Conservation (phyloP, 2,888 invertebrate species). For the Campoplex capitator region DNA sequence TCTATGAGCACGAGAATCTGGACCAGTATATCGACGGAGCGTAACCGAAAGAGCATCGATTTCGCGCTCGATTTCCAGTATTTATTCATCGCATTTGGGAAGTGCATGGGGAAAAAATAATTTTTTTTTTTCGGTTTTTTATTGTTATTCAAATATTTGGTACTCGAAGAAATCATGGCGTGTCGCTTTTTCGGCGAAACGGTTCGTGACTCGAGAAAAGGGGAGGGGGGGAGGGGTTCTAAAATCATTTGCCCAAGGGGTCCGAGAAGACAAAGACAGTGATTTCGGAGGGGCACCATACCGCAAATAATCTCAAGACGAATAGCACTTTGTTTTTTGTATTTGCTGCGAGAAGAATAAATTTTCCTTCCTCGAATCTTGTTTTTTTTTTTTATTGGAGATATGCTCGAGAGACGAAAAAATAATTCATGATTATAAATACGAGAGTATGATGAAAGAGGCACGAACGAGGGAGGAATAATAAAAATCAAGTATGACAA, state of each 20-base stretch:
- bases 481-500: constrained; percentile 53
- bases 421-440: constrained; percentile 36
- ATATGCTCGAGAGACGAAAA: constrained; percentile 1
- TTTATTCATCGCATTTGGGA: background rate
- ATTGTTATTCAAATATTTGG: constrained; percentile 22
- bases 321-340: background rate
- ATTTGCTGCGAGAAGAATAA: constrained; percentile 15
- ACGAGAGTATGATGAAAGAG: constrained; percentile 14
- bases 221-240: background rate
- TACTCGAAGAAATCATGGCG: background rate
- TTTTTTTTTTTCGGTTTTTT: background rate
- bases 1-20: background rate
- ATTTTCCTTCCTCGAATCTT: background rate
- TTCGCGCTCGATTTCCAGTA: background rate
- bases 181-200: background rate
- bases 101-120: no score
- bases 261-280: background rate
- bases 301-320: constrained; percentile 21
- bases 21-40: background rate
- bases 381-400: background rate
- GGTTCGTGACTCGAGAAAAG: background rate
- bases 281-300: background rate
- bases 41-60: background rate
- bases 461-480: constrained; percentile 51
- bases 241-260: constrained; percentile 2